These are phyloP conservation scores for Fratercula arctica DNA, from an alignment of 2,797 vertebrate genomes.

Conservation along the genomic window DNA sequence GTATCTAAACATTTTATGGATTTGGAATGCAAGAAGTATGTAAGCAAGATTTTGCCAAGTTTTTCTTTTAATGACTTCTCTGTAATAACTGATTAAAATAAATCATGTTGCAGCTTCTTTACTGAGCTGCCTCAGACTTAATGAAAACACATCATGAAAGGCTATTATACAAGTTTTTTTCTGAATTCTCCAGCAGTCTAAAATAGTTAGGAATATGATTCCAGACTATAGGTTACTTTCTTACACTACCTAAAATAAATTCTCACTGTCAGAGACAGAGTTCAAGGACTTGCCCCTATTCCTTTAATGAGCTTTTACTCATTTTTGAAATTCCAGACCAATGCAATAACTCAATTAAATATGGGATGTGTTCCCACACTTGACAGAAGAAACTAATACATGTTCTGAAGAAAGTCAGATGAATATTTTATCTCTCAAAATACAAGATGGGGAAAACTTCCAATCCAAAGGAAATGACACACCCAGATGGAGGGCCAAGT, in stretches of 20 bases:
- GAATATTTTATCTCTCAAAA: conserved; percentile 36
- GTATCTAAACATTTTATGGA: conserved; percentile 38
- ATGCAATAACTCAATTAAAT: conserved; percentile 1
- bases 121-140: conserved; percentile 22
- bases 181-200: background rate
- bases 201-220: background rate
- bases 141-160: conserved; percentile 21
- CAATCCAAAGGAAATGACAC: conserved; percentile 22
- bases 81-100: conserved; percentile 52
- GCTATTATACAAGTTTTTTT: background rate
- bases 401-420: conserved; percentile 7
- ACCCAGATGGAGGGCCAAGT: background rate
- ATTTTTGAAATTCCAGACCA: conserved; percentile 10
- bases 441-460: conserved; percentile 3
- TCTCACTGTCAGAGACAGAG: background rate
- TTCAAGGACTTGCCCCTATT: background rate
- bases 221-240: background rate
- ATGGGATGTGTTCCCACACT: background rate
- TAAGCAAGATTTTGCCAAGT: background rate
- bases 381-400: background rate
- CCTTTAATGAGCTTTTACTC: conserved; percentile 4
- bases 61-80: conserved; percentile 7
- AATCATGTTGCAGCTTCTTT: conserved; percentile 26
- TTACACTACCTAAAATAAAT: background rate
- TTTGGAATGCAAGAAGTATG: conserved; percentile 36